Conservation (phyloP, 2,888 invertebrate genomes). For the Masnerella sp. region DNA sequence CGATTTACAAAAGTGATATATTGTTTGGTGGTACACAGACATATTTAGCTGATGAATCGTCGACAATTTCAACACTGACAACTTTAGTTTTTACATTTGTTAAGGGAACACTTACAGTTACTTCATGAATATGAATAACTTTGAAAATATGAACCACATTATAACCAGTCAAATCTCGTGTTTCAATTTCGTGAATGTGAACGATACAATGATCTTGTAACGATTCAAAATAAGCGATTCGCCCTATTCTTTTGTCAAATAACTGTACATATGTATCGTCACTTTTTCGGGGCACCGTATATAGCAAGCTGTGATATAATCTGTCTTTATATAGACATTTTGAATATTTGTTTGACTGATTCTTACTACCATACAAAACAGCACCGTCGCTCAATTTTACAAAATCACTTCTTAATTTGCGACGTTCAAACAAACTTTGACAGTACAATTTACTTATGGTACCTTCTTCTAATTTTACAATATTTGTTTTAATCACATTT, state of each 20-base stretch:
- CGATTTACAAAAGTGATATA: conserved; percentile 1
- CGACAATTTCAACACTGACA: neutral
- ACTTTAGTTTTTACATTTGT: conserved; percentile 1
- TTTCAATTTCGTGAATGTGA: neutral
- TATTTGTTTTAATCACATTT: neutral
- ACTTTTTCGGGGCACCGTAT: neutral
- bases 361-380: neutral
- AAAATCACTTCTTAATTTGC: neutral
- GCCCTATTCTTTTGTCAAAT: neutral
- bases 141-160: neutral
- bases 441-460: neutral
- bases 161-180: neutral
- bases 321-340: neutral
- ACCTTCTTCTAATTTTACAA: neutral
- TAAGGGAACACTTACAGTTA: neutral
- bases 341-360: neutral
- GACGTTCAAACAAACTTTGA: conserved; percentile 2
- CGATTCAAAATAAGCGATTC: neutral
- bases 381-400: neutral
- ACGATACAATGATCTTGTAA: neutral
- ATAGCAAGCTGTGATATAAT: neutral
- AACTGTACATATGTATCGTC: conserved; percentile 4
- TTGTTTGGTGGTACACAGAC: conserved; percentile 1
- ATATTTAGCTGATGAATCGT: neutral
- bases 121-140: neutral